These are phyloP conservation scores for Orchestes rusci DNA, from an alignment of 2,888 invertebrate species.

Conservation along the genomic window DNA sequence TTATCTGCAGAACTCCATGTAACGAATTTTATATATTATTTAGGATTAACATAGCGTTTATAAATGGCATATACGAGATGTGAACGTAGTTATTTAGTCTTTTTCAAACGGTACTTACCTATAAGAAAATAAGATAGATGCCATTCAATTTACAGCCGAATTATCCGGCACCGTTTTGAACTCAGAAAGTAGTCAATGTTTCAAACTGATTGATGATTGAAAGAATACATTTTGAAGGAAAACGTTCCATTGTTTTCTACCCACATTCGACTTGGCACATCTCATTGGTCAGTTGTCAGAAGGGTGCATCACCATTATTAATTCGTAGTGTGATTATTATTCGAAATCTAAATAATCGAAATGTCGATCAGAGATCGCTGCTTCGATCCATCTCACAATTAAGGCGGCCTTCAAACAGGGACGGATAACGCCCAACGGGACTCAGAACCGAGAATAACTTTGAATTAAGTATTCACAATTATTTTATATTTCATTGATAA, in stretches of 20 bases:
- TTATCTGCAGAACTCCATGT: slow-evolving; percentile 33
- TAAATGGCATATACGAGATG: slow-evolving; percentile 15
- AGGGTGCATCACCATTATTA: slow-evolving; percentile 22
- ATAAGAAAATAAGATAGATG: too few species aligned
- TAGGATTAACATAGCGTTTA: slow-evolving; percentile 40
- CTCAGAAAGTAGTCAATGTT: too few species aligned
- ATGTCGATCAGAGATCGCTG: slow-evolving; percentile 24
- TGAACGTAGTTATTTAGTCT: too few species aligned
- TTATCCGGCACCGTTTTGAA: too few species aligned
- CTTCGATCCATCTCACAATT: slow-evolving; percentile 25
- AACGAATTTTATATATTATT: slow-evolving; percentile 41
- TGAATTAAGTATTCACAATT: too few species aligned
- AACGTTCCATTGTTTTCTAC: slow-evolving; percentile 1
- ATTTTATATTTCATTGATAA: too few species aligned
- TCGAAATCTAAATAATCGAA: slow-evolving; percentile 26
- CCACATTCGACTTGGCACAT: not conserved
- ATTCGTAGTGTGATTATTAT: slow-evolving; percentile 25
- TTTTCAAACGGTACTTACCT: too few species aligned
- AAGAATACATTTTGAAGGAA: slow-evolving; percentile 1
- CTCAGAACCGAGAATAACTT: too few species aligned
- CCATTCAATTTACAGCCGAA: too few species aligned
- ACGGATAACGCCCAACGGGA: too few species aligned
- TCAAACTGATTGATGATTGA: too few species aligned
- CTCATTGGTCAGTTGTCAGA: slow-evolving; percentile 15
- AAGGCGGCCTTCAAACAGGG: too few species aligned